Evolutionary conservation across 35 echinoderm and acorn worm species (phyloP).

Genomic region (Amphiura filiformis): DNA sequence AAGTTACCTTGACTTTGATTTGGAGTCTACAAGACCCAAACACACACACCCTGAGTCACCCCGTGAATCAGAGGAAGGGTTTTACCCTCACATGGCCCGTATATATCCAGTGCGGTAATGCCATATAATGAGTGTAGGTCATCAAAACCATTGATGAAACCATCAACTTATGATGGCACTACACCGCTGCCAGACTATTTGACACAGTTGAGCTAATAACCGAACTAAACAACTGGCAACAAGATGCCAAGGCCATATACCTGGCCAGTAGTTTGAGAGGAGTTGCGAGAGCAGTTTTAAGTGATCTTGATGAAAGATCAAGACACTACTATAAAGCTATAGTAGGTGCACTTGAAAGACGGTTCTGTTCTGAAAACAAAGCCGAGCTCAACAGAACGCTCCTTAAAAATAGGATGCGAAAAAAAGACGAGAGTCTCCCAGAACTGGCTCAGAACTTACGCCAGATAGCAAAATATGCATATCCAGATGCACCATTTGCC

Average conservation of each 20-base stretch:
- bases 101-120: too few relatives aligned
- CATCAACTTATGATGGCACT: too few relatives aligned
- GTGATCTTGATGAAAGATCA: not conserved
- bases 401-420: constrained; percentile 1
- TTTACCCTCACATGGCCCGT: too few relatives aligned
- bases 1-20: too few relatives aligned
- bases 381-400: constrained; percentile 8
- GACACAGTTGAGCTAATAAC: too few relatives aligned
- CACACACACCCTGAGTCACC: too few relatives aligned
- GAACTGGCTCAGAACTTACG: not conserved
- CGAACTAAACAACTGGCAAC: not conserved
- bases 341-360: not conserved
- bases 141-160: too few relatives aligned
- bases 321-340: not conserved
- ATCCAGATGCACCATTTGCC: not conserved
- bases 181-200: too few relatives aligned
- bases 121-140: too few relatives aligned
- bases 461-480: not conserved
- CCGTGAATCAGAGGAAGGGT: too few relatives aligned
- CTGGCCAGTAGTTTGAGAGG: constrained; percentile 4
- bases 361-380: constrained; percentile 7
- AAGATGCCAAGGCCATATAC: constrained; percentile 1
- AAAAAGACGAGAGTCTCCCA: not conserved
- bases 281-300: not conserved
- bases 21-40: too few relatives aligned